These are phyloP conservation scores for Balearica regulorum DNA, from an alignment of 2,797 vertebrate genomes.

Conservation along the genomic window DNA sequence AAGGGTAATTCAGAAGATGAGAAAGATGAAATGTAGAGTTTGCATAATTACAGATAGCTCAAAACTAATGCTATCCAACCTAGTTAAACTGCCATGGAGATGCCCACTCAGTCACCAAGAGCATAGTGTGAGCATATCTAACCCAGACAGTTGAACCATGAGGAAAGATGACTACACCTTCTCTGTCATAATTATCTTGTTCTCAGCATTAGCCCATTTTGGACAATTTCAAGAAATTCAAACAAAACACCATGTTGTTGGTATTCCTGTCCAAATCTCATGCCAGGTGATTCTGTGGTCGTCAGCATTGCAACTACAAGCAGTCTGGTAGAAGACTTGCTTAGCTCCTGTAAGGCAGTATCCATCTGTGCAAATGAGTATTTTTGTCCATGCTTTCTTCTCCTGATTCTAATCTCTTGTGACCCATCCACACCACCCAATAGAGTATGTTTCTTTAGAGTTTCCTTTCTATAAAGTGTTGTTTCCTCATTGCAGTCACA, in stretches of 20 bases:
- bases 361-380: background rate
- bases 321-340: background rate
- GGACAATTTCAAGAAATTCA: background rate
- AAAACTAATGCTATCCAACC: background rate
- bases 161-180: background rate
- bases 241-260: background rate
- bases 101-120: background rate
- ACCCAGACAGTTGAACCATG: background rate
- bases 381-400: background rate
- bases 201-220: background rate
- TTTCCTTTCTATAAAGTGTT: constrained; percentile 49
- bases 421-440: constrained; percentile 29
- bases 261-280: background rate
- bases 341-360: background rate
- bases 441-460: constrained; percentile 42
- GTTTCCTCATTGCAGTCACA: constrained; percentile 53
- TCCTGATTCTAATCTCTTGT: background rate
- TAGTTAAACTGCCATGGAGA: background rate
- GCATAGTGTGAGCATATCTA: background rate
- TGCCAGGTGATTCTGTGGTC: background rate
- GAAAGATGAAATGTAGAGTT: background rate
- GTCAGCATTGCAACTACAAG: background rate
- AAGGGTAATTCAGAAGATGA: background rate
- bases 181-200: background rate
- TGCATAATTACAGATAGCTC: background rate